A percentile compares a stretch with the other conserved stretches of the same genome.
phyloP scores from a whole-genome alignment of 2,113 vertebrate genomes.

The Antechinus flavipes region DNA sequence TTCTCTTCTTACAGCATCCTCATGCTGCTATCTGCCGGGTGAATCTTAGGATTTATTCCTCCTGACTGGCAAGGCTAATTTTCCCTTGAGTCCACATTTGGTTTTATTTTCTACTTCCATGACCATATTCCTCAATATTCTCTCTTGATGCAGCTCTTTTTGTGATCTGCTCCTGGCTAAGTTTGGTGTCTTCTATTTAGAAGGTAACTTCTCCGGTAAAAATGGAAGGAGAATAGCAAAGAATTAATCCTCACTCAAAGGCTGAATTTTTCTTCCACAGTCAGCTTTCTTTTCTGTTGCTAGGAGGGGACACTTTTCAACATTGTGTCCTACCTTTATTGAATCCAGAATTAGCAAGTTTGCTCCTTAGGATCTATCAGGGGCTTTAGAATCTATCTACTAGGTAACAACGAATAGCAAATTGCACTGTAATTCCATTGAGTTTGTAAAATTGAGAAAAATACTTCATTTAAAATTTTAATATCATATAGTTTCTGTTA shows the following conservation, averaged over 20 bases:
- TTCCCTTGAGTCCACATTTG: background rate
- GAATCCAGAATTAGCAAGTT: background rate
- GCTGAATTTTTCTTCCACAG: background rate
- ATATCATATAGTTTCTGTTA: background rate
- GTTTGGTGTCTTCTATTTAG: too few species aligned
- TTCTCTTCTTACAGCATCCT: background rate
- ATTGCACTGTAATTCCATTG: background rate
- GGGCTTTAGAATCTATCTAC: background rate
- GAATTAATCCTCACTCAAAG: background rate
- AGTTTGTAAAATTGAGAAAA: background rate
- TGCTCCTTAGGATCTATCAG: background rate
- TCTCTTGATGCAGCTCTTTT: background rate
- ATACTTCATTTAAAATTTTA: background rate
- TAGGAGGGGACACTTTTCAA: background rate
- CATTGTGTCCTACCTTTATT: background rate
- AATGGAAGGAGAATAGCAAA: background rate
- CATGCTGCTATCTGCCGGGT: background rate
- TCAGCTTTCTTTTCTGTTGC: background rate
- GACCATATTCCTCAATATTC: background rate
- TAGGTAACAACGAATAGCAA: background rate
- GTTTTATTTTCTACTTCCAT: background rate
- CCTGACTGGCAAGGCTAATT: background rate
- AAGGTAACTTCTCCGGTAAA: background rate
- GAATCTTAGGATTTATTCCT: background rate
- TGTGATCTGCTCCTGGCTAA: background rate